A percentile compares a stretch with the other conserved stretches of the same genome.
Evolutionary conservation across 1,140 invertebrate genomes (phyloP).

Genomic region (Nautilus pompilius): DNA sequence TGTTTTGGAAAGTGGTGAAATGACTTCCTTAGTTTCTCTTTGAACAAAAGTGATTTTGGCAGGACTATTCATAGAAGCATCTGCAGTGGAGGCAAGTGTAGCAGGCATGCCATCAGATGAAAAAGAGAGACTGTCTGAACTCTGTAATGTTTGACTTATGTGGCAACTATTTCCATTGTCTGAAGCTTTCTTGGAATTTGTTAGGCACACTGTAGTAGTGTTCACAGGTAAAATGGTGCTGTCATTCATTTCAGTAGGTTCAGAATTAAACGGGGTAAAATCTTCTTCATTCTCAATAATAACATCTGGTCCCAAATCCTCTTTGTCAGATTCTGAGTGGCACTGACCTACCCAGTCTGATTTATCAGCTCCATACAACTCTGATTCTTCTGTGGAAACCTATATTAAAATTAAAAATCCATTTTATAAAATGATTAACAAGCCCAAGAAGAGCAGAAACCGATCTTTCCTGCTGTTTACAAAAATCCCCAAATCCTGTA

Average conservation of each 20-base stretch:
- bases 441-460: too few species aligned
- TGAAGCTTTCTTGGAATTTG: too few species aligned
- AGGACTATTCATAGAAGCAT: too few species aligned
- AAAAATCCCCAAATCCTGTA: too few species aligned
- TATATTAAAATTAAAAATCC: not conserved
- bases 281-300: constrained; percentile 25
- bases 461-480: too few species aligned
- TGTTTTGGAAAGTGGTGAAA: not conserved
- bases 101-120: too few species aligned
- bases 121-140: too few species aligned
- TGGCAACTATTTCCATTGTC: not conserved
- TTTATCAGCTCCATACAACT: constrained; percentile 12
- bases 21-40: not conserved
- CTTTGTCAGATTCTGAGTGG: constrained; percentile 5
- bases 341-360: not conserved
- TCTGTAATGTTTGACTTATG: not conserved
- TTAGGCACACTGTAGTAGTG: not conserved
- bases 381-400: constrained; percentile 14
- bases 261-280: too few species aligned
- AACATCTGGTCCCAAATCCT: constrained; percentile 24
- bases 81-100: too few species aligned
- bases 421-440: not conserved
- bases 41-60: too few species aligned
- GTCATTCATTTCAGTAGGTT: too few species aligned
- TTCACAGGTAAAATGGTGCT: not conserved